Evolutionary conservation across 2,797 vertebrate species (phyloP).

Genomic region (Sebastes hubbsi): DNA sequence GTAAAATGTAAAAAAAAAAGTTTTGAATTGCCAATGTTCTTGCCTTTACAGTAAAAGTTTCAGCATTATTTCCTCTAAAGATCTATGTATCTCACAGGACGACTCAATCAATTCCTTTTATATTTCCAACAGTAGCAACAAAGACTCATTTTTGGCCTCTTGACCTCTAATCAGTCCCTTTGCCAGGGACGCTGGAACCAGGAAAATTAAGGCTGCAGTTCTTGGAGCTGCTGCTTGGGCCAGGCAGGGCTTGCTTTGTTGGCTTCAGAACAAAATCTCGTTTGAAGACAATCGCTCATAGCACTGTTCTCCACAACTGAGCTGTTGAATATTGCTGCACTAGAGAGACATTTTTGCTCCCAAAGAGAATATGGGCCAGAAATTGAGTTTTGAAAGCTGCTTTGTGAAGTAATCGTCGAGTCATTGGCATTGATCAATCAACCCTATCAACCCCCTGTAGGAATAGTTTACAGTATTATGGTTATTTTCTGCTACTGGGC

Average conservation of each 20-base stretch:
- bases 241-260: slow-evolving; percentile 22
- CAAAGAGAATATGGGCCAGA: slow-evolving; percentile 17
- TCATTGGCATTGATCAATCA: slow-evolving; percentile 29
- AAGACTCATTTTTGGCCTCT: slow-evolving; percentile 14
- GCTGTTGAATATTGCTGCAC: slow-evolving; percentile 29
- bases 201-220: slow-evolving; percentile 39
- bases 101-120: background rate
- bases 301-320: slow-evolving; percentile 27
- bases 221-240: slow-evolving; percentile 29
- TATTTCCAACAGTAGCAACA: slow-evolving; percentile 4
- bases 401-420: slow-evolving; percentile 25
- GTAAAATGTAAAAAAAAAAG: background rate
- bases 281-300: slow-evolving; percentile 35
- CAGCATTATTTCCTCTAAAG: background rate
- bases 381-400: slow-evolving; percentile 28
- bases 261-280: slow-evolving; percentile 43
- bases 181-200: slow-evolving; percentile 7
- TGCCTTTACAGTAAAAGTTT: background rate
- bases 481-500: slow-evolving; percentile 1
- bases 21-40: background rate
- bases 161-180: slow-evolving; percentile 31
- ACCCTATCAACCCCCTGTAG: background rate
- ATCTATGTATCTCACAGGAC: background rate
- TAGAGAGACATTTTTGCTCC: background rate
- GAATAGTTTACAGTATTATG: background rate